Conservation (phyloP, 2,113 vertebrate genomes). For the Sapayoa aenigma region DNA sequence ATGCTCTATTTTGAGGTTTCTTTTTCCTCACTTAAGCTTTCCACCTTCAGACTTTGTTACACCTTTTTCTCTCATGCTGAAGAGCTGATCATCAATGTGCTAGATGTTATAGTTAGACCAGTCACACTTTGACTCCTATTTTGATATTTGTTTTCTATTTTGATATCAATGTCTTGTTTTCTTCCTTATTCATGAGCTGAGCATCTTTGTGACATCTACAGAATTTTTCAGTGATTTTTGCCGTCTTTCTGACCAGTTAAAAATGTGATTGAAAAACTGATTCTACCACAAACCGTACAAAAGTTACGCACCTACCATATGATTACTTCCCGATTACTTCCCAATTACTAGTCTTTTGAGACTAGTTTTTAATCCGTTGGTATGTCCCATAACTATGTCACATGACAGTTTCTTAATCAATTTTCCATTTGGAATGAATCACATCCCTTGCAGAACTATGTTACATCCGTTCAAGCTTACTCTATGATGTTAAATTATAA, state of each 20-base stretch:
- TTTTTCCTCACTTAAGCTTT: slow-evolving; percentile 12
- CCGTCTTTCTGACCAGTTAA: neutral
- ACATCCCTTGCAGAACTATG: neutral
- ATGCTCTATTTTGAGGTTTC: neutral
- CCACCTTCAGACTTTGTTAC: neutral
- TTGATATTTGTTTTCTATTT: neutral
- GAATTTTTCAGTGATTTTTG: neutral
- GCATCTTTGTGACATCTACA: neutral
- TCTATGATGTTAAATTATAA: neutral
- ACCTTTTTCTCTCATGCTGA: neutral
- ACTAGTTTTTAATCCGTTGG: neutral
- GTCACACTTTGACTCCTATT: neutral
- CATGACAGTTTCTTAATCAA: neutral
- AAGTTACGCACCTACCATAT: neutral
- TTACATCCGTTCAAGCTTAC: neutral
- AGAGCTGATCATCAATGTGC: neutral
- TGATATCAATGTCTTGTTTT: neutral
- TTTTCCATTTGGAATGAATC: neutral
- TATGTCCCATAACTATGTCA: neutral
- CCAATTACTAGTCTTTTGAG: neutral
- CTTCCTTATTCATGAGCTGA: neutral
- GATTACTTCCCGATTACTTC: neutral
- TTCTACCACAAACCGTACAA: neutral
- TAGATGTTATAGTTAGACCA: neutral
- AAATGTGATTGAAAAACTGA: neutral